Evolutionary conservation across 2,888 invertebrate genomes (phyloP).

Genomic region (Nomada lathburiana): DNA sequence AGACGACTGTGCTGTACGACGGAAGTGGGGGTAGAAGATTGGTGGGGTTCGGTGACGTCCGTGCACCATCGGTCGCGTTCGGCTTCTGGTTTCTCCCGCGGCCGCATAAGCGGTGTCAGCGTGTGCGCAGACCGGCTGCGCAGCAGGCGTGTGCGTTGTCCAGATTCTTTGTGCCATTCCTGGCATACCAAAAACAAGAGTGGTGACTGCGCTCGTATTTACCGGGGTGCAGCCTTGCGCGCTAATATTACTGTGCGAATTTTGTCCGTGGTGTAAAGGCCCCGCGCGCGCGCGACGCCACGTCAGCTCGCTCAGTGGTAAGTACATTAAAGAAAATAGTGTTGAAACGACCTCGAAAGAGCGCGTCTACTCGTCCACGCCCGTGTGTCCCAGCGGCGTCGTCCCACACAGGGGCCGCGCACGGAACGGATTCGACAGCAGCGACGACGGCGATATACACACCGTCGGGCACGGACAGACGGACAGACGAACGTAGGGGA

Average conservation of each 20-base stretch:
- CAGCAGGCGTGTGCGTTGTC: conserved; percentile 95
- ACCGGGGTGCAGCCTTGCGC: conserved; percentile 79
- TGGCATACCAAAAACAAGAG: conserved; percentile 93
- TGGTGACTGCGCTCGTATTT: conserved; percentile 84
- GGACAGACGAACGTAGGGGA: conserved; percentile 54
- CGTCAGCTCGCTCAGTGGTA: conserved; percentile 89
- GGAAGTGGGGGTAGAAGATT: conserved; percentile 30
- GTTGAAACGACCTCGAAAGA: conserved; percentile 59
- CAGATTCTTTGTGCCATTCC: conserved; percentile 99
- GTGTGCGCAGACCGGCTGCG: conserved; percentile 93
- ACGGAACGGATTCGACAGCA: conserved; percentile 67
- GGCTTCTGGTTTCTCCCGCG: conserved; percentile 85
- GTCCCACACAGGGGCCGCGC: conserved; percentile 72
- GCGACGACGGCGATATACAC: conserved; percentile 69
- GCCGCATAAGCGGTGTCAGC: conserved; percentile 88
- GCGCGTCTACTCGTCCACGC: conserved; percentile 74
- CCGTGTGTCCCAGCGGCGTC: conserved; percentile 72
- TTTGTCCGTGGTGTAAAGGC: conserved; percentile 76
- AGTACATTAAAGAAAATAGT: conserved; percentile 86
- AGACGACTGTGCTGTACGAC: conserved; percentile 14
- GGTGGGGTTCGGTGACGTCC: conserved; percentile 60
- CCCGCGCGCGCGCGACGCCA: conserved; percentile 77
- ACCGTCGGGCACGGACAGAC: conserved; percentile 57
- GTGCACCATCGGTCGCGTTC: conserved; percentile 71
- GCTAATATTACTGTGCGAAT: conserved; percentile 82